These are phyloP conservation scores for Amblyornis subalaris DNA, from an alignment of 2,113 vertebrate species.

Conservation along the genomic window DNA sequence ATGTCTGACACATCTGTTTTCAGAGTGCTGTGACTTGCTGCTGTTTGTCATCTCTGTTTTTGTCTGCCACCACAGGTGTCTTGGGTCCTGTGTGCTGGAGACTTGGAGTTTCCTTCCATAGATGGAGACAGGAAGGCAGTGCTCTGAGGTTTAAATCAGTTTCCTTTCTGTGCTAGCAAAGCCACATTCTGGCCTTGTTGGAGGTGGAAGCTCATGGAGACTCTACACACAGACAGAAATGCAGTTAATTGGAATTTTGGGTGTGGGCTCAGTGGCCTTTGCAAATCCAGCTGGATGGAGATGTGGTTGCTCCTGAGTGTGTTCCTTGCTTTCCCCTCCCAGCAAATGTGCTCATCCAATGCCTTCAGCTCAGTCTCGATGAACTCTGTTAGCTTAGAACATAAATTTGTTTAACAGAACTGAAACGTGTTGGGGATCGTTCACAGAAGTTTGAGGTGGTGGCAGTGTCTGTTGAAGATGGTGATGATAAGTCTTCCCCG, in stretches of 20 bases:
- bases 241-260: not conserved
- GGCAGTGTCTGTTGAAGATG: not conserved
- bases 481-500: not conserved
- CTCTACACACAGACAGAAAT: not conserved
- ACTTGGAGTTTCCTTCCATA: not conserved
- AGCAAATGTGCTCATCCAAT: not conserved
- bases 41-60: not conserved
- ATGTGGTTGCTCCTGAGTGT: not conserved
- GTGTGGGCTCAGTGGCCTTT: fast-evolving
- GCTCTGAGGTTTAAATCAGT: not conserved
- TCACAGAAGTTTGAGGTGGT: not conserved
- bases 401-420: not conserved
- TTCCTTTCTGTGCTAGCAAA: not conserved
- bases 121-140: constrained; percentile 16
- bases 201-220: not conserved
- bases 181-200: not conserved
- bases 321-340: not conserved
- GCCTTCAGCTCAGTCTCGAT: not conserved
- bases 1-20: not conserved
- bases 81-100: not conserved
- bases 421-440: not conserved
- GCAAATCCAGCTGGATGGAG: not conserved
- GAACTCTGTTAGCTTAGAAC: not conserved
- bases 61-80: constrained; percentile 9
- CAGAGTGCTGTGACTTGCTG: not conserved